Conservation (phyloP, 2,797 vertebrate genomes). For the Buphagus erythrorhynchus region DNA sequence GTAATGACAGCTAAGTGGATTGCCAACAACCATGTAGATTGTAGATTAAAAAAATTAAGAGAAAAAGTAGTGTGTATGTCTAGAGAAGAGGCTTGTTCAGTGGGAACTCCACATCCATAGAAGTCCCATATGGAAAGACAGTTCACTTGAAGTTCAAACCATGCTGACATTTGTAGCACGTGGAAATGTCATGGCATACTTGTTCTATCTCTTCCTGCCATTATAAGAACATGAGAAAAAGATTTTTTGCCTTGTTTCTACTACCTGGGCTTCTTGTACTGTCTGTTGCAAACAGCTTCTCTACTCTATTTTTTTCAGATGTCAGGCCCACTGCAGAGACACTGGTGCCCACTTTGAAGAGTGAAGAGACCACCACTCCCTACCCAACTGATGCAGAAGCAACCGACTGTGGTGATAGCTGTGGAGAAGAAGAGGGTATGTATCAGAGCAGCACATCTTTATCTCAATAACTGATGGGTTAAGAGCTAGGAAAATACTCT, state of each 20-base stretch:
- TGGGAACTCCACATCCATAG: slow-evolving; percentile 40
- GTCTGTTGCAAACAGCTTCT: not conserved
- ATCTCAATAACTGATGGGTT: not conserved
- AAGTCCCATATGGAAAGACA: slow-evolving; percentile 31
- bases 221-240: not conserved
- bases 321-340: slow-evolving; percentile 89
- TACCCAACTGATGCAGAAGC: slow-evolving; percentile 75
- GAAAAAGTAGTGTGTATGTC: not conserved
- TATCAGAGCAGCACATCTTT: slow-evolving; percentile 20
- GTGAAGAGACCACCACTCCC: slow-evolving; percentile 85
- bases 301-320: slow-evolving; percentile 75
- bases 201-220: slow-evolving; percentile 12
- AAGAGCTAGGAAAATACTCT: slow-evolving; percentile 29
- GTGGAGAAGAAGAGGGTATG: slow-evolving; percentile 79
- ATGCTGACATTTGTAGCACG: not conserved
- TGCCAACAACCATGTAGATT: not conserved
- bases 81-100: slow-evolving; percentile 37
- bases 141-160: slow-evolving; percentile 58
- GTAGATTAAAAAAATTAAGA: slow-evolving; percentile 38
- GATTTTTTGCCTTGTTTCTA: not conserved
- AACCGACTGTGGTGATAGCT: slow-evolving; percentile 78
- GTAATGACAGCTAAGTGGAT: slow-evolving; percentile 32
- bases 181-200: slow-evolving; percentile 25
- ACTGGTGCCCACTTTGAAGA: slow-evolving; percentile 84
- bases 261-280: not conserved